These are phyloP conservation scores for Urocynchramus pylzowi DNA, from an alignment of 2,113 vertebrate species.

Conservation along the genomic window DNA sequence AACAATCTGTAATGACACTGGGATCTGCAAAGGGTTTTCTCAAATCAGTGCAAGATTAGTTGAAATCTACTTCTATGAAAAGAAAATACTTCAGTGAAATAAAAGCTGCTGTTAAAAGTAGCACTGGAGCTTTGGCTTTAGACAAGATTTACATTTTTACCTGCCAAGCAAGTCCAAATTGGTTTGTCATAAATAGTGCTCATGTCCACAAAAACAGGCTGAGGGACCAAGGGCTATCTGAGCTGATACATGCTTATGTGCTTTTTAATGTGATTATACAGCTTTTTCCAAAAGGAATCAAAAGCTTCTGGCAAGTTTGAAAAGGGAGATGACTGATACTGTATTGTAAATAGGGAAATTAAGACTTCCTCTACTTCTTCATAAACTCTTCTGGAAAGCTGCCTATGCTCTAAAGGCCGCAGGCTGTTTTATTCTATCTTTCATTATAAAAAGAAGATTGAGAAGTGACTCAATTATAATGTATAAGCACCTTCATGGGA, in stretches of 20 bases:
- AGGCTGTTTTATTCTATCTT: constrained; percentile 17
- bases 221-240: not conserved
- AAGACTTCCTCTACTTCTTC: constrained; percentile 1
- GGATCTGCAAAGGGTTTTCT: not conserved
- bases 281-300: not conserved
- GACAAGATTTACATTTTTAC: not conserved
- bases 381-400: constrained; percentile 33
- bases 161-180: not conserved
- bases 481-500: not conserved
- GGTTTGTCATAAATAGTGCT: not conserved
- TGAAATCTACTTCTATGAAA: not conserved
- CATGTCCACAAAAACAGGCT: not conserved
- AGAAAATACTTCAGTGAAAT: not conserved
- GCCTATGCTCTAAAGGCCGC: not conserved
- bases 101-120: not conserved
- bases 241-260: not conserved
- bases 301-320: constrained; percentile 7
- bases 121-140: not conserved
- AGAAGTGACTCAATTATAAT: constrained; percentile 23
- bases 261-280: not conserved
- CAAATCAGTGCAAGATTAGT: not conserved
- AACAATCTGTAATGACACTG: not conserved
- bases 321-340: not conserved
- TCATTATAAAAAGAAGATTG: constrained; percentile 22
- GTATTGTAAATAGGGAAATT: not conserved